Base-by-base conservation (phyloP, 2,113 vertebrate species). In the Aplodontia rufa region DNA sequence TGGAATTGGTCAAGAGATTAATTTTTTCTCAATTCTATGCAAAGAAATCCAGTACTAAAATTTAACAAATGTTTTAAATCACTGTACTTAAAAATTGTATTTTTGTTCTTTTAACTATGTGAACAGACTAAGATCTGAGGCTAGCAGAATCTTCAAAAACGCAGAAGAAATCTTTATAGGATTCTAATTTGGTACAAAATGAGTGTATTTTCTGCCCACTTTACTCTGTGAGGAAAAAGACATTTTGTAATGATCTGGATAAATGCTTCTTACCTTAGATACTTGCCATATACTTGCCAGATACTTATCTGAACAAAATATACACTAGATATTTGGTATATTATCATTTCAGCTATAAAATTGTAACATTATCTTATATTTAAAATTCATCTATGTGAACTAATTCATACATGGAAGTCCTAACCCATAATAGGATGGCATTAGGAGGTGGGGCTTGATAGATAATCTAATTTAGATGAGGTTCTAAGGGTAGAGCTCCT, bases 201-300 rank as follows among this genome's bases (percentile, higher is more conserved):
- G 4, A 26, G 0, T 53, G 1, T 17, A 12, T 5, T 82, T 58
- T 16, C 53, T 64, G 10, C 8, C 45, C 1, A 47, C 64, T 94
- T 74, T 13, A 83, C 16, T 87, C 4, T 74, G 17, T 58, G 8
- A 64, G 1, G 19, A 55, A 55, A n/a, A 51, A 60, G 0, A 1
- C 47, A 68, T 13, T 60, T 71, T 51, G 1, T 53, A 26, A 49
- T 47, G 4, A 81, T 30, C 37, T 82, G 35, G 1, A 47, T 53
- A 90, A 83, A 86, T 84, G 13, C 8, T 58, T 96, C 26, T 93
- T 95, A 0, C 20, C 82, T 91, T 9, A 76, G 32, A 28, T 86
- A 82, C 40, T 68, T 91, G 16, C 6, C 7, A 45, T 7, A 47
- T 86, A 82, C 40, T 68, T 91, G 16, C 6, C 7, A 45, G n/a